Percentiles rank a stretch among this genome's conserved stretches.
These are phyloP conservation scores for Entomobrya proxima DNA, from an alignment of 2,888 invertebrate species.

Conservation along the genomic window DNA sequence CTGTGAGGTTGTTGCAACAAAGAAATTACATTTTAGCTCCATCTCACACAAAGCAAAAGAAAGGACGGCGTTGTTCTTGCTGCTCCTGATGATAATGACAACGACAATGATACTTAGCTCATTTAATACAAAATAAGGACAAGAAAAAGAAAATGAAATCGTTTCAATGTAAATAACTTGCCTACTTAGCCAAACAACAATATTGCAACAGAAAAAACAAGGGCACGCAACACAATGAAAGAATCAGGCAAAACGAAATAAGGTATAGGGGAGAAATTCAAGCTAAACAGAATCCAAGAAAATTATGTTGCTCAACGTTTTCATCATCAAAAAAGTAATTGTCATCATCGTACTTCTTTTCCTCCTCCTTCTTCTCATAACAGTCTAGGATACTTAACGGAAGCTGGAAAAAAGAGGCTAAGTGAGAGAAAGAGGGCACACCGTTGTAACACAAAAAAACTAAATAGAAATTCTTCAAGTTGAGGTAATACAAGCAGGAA, in stretches of 20 bases:
- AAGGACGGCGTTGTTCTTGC: background rate
- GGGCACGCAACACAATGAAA: background rate
- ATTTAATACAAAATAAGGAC: constrained; percentile 15
- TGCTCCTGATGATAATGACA: background rate
- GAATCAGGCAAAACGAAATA: background rate
- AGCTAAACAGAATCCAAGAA: background rate
- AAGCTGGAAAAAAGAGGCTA: constrained; percentile 1
- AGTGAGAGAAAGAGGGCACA: background rate
- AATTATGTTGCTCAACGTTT: constrained; percentile 10
- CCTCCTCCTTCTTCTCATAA: background rate
- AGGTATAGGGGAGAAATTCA: background rate
- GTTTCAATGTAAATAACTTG: constrained; percentile 55
- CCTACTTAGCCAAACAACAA: background rate
- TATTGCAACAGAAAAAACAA: constrained; percentile 1
- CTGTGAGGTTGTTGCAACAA: constrained; percentile 18
- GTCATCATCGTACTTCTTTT: constrained; percentile 11
- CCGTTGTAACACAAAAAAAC: constrained; percentile 22
- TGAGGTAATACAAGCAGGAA: constrained; percentile 32
- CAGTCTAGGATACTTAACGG: too few species aligned
- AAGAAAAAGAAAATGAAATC: constrained; percentile 34
- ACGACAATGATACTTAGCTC: constrained; percentile 39
- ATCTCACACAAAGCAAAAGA: background rate
- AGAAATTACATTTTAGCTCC: constrained; percentile 59
- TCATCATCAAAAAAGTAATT: constrained; percentile 23
- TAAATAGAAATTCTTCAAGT: background rate